Base-by-base conservation (phyloP, 1,140 invertebrate genomes). In the Aporrectodea caliginosa region DNA sequence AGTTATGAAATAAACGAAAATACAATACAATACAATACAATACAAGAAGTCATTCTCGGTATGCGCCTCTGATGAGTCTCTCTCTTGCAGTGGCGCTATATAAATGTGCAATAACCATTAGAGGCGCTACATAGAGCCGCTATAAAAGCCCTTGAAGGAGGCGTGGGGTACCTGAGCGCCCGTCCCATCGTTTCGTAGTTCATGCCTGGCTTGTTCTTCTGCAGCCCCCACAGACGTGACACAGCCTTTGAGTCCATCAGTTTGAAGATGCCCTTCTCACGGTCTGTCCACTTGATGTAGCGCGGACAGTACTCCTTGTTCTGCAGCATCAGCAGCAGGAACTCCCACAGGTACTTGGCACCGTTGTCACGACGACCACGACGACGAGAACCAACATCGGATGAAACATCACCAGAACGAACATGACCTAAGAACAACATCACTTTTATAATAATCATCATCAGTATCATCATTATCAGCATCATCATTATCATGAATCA, bases 191-290 rank as follows among this genome's bases (percentile, higher is more conserved):
- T 99, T 90, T 99, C 98, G 89, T 99, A 99, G 90, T 99, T 99
- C 98, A 99, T 99, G 88, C 98, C 96, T 1, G 97, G 97, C 89
- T 99, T 99, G 90, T 99, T 99, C 90, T 99, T 99, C 90, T 99
- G 97, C 84, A 97, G 91, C 71, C 98, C 98, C 98, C 98, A 99
- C 22, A 99, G 91, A 72, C 95, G 91, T 12, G 96, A 98, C 12
- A 99, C 98, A 16, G 97, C 97, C 89, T 99, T 99, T 22, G 96
- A 98, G 90, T 99, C 98, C 29, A 99, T 96, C 85, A 99, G 91
- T 89, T 99, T 99, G 91, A 99, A 99, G 33, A 98, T 94, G 69
- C 97, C 97, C 85, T 97, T 96, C 87, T 98, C 95, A 83, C 97
- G 92, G 89, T 99, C 98, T 74, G 97, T 98, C 98, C 98, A 99